Base-by-base conservation (phyloP, 1,140 invertebrate genomes). In the Amphibalanus amphitrite region DNA sequence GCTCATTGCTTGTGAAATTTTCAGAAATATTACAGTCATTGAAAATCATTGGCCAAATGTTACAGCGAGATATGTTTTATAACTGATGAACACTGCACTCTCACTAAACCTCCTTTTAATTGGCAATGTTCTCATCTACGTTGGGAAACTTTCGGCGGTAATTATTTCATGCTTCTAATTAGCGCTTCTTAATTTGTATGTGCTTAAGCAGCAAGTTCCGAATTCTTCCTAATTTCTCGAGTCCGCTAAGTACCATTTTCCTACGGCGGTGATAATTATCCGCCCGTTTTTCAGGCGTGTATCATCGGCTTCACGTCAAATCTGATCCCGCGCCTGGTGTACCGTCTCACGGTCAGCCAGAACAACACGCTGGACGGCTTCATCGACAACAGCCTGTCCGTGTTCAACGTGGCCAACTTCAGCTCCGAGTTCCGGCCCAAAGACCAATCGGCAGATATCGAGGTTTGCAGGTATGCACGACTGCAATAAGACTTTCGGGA, bases 281-380 rank as follows among this genome's bases (percentile, higher is more conserved):
- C 65, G 64, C 33, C 77, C 40, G 74, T 77, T 72, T 82, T 82
- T 78, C 79, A 97, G 94, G 96, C 90, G 69, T 94, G 97, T 77
- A 95, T 99, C 70, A 98, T 99, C 78, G 96, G 96, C 59, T 99
- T 99, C 82, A 98, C 96, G 3, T 98, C 95, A 0, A 94, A 98
- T 77, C 95, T 98, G 81, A 92, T 99, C 74, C 95, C 96, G 23
- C 86, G 90, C 69, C 77, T 97, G 67, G 88, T 97, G 15, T 98
- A 98, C 80, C 82, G 82, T 73, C 80, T 85, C 59, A 79, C 81
- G 6, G 82, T 86, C 25, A 86, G 85, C 69, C 73, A 81, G 28
- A 80, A 89, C 79, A 80, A 86, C 28, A 84, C 82, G 25, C 77
- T 95, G 68, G 76, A 86, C 23, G 89, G 90, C 25, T 97, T 93